A percentile compares a stretch with the other conserved stretches of the same genome.
Conservation (phyloP, 2,113 vertebrate species). For the Paratilapia polleni region DNA sequence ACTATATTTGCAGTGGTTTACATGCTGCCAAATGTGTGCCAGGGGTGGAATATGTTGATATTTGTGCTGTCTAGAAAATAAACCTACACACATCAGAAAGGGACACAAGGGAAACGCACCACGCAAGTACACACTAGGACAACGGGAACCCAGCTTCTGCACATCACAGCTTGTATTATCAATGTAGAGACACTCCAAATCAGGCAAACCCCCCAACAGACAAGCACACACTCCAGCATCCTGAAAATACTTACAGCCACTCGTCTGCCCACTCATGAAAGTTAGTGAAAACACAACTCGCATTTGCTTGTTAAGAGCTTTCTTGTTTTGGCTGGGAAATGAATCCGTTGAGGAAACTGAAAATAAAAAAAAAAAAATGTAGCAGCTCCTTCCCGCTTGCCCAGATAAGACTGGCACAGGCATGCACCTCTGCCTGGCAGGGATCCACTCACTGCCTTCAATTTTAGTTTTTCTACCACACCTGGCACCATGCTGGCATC, state of each 20-base stretch:
- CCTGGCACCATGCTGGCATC: conserved; percentile 62
- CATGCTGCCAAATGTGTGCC: neutral
- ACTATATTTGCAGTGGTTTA: neutral
- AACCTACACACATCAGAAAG: conserved; percentile 7
- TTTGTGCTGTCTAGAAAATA: conserved; percentile 4
- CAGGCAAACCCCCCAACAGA: conserved; percentile 46
- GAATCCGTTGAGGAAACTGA: conserved; percentile 57
- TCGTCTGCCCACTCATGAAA: conserved; percentile 55
- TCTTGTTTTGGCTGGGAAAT: conserved; percentile 61
- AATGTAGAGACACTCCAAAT: conserved; percentile 52
- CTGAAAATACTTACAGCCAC: conserved; percentile 58
- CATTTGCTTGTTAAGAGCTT: conserved; percentile 66
- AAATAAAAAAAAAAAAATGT: conserved; percentile 71
- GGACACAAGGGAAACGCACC: conserved; percentile 13
- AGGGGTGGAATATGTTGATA: neutral
- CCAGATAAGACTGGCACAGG: conserved; percentile 61
- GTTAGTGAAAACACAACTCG: conserved; percentile 63
- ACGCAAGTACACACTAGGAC: conserved; percentile 7
- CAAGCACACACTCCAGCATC: conserved; percentile 58
- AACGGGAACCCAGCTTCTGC: conserved; percentile 22
- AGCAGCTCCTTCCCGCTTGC: conserved; percentile 45
- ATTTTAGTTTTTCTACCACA: conserved; percentile 58
- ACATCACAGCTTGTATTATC: conserved; percentile 36
- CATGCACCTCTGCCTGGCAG: conserved; percentile 63
- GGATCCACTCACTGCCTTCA: conserved; percentile 51